Evolutionary conservation across 2,113 vertebrate species (phyloP).

Genomic region (Bubo scandiacus): DNA sequence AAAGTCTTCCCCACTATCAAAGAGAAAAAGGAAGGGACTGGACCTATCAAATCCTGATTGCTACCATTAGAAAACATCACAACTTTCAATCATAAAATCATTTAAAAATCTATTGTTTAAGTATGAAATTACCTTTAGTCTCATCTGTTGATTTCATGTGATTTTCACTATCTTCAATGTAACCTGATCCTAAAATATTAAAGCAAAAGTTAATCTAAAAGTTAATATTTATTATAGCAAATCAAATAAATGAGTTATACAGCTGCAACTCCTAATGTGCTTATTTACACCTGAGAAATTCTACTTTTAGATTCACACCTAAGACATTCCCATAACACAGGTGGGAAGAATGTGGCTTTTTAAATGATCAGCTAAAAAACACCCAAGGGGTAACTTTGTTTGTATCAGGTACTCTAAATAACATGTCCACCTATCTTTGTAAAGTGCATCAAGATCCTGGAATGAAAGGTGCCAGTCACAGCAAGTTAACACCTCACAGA

Average conservation of each 20-base stretch:
- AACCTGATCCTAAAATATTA: slow-evolving; percentile 55
- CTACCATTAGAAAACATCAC: neutral
- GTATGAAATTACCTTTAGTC: slow-evolving; percentile 73
- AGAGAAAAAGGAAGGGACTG: neutral
- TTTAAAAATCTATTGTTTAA: neutral
- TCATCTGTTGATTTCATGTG: slow-evolving; percentile 71
- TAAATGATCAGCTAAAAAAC: neutral
- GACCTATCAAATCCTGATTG: neutral
- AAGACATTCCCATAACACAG: neutral
- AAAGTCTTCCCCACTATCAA: neutral
- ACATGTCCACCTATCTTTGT: neutral
- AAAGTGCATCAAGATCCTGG: neutral
- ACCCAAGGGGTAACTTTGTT: neutral
- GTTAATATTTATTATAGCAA: neutral
- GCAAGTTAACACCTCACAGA: neutral
- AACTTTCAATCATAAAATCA: neutral
- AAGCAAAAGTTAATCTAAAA: neutral
- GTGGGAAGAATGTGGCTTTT: neutral
- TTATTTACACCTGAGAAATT: neutral
- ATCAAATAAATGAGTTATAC: neutral
- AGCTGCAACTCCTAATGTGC: neutral
- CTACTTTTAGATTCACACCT: neutral
- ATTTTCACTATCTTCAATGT: slow-evolving; percentile 73
- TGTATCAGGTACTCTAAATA: neutral
- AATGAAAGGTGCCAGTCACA: neutral